Conservation (phyloP, 2,113 vertebrate species). For the Callocephalon fimbriatum region DNA sequence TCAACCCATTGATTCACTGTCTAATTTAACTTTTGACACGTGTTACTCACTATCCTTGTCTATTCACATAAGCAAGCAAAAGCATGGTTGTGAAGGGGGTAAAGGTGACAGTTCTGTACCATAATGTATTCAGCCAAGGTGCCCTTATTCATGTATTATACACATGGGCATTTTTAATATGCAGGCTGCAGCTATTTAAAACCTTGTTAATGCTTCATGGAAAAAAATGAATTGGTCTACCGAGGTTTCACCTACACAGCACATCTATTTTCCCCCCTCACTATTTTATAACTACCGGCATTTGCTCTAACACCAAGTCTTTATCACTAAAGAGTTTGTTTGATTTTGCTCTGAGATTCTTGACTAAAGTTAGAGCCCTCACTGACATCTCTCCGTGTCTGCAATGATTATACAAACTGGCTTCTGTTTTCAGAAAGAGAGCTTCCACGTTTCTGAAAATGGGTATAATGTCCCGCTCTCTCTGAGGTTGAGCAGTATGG, state of each 20-base stretch:
- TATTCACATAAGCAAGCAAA: conserved; percentile 42
- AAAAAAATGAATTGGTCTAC: neutral
- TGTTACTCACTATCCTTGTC: conserved; percentile 14
- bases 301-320: neutral
- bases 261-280: neutral
- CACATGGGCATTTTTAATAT: conserved; percentile 55
- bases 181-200: conserved; percentile 60
- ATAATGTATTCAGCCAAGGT: conserved; percentile 65
- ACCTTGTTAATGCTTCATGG: conserved; percentile 26
- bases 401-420: neutral
- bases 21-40: conserved; percentile 44
- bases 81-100: conserved; percentile 10
- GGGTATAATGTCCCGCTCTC: neutral
- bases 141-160: conserved; percentile 62
- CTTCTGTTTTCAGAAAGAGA: neutral
- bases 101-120: conserved; percentile 48
- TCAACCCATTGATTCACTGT: neutral
- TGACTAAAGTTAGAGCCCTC: neutral
- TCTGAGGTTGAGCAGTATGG: neutral
- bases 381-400: neutral
- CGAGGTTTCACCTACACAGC: neutral
- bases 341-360: neutral
- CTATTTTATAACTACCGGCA: neutral
- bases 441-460: neutral
- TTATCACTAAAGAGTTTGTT: neutral